phyloP scores from a whole-genome alignment of 2,888 invertebrate species.

The Netelia virgata region DNA sequence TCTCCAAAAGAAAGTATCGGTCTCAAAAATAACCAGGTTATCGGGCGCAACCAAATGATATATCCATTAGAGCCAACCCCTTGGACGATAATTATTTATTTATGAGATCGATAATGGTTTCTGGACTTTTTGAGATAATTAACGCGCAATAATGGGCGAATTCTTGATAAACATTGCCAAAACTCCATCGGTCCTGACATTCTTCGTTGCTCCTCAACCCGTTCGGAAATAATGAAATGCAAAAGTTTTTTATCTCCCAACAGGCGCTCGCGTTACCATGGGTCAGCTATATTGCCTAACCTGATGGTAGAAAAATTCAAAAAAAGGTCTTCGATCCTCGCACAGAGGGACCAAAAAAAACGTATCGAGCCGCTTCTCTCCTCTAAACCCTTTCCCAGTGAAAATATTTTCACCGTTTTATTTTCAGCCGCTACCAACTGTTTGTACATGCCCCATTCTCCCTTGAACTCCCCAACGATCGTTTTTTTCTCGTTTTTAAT shows the following conservation, averaged over 20 bases:
- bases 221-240: constrained; percentile 6
- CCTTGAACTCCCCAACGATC: background rate
- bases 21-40: background rate
- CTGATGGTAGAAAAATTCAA: constrained; percentile 5
- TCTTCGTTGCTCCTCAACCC: background rate
- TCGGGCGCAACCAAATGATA: background rate
- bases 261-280: background rate
- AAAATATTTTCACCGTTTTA: constrained; percentile 31
- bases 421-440: constrained; percentile 14
- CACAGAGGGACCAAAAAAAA: constrained; percentile 9
- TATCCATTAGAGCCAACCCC: background rate
- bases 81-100: background rate
- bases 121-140: background rate
- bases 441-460: constrained; percentile 6
- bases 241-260: constrained; percentile 11
- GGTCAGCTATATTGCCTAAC: background rate
- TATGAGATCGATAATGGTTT: no score
- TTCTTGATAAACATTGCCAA: background rate
- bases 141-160: background rate
- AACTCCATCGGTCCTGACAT: background rate
- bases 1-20: no score
- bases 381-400: constrained; percentile 5
- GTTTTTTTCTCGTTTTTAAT: constrained; percentile 13
- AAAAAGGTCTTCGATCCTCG: background rate
- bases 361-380: constrained; percentile 22